A percentile compares a stretch with the other conserved stretches of the same genome.
phyloP scores from a whole-genome alignment of 2,113 vertebrate species.

The Cathartes aura region DNA sequence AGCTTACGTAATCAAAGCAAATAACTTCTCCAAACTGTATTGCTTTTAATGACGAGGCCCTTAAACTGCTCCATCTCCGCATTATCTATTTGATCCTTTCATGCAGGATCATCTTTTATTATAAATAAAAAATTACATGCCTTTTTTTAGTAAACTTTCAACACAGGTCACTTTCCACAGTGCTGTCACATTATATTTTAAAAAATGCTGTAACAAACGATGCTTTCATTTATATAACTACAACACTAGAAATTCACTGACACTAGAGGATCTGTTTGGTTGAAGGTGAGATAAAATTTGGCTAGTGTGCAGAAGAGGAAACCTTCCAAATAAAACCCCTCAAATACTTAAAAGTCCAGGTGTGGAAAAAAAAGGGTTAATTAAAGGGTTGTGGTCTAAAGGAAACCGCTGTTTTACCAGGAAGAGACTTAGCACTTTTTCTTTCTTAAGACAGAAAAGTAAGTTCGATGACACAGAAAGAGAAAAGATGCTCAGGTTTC shows the following conservation, averaged over 20 bases:
- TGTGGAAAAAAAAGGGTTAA: not conserved
- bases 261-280: not conserved
- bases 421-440: not conserved
- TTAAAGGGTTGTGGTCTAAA: not conserved
- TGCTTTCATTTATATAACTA: not conserved
- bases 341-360: not conserved
- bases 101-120: not conserved
- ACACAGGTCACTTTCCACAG: not conserved
- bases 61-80: not conserved
- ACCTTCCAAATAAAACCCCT: not conserved
- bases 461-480: not conserved
- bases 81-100: not conserved
- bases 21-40: not conserved
- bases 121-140: not conserved
- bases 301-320: not conserved
- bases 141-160: not conserved
- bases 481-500: not conserved
- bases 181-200: not conserved
- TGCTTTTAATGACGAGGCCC: not conserved
- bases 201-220: accelerated
- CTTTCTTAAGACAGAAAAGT: not conserved
- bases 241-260: not conserved
- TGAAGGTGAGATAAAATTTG: not conserved
- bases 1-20: not conserved
- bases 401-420: not conserved